Evolutionary conservation across 2,113 vertebrate species (phyloP), one percentile per base, ranked within the genome.

Genomic region (Dissostichus mawsoni): DNA sequence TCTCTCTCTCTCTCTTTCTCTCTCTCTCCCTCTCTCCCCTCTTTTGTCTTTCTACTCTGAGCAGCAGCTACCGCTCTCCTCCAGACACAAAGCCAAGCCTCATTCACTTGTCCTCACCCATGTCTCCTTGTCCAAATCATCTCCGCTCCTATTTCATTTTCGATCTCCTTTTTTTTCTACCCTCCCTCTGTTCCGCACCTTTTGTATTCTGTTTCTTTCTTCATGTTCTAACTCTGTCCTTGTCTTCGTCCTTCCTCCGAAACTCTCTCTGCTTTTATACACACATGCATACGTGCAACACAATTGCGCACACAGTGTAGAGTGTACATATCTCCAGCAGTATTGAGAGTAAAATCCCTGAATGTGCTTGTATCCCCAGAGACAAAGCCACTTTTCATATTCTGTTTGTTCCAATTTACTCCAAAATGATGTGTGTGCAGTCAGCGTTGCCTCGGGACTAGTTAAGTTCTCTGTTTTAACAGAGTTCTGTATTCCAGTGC

Each of bases 391-490:
- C 85, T 93, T 93, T 93, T 93, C 86, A 90, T 92, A 90, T 92
- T 91, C 86, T 89, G 92, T 93, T 92, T 93, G 90, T 91, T 93
- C 90, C 91, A 91, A 91, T 94, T 92, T 92, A 84, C 86, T 87
- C 87, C 85, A 87, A 88, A 90, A 84, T 88, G 86, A 91, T 86
- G 86, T 87, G 90, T 91, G 92, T 78, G 91, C 84, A 89, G 87
- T 78, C 90, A 76, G 82, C 44, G 10, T 84, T 65, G 90, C 91
- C 89, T 83, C 85, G 81, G 87, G 87, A 92, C 77, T 72, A 91
- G 83, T 85, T 85, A 88, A 84, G 58, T 89, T 90, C 74, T 86
- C 72, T 80, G 79, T 90, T 92, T 91, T 85, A 76, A 68, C 81
- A 82, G 79, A 82, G 50, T 91, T 86, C 84, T 80, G 80, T 84